phyloP scores from a whole-genome alignment of 2,113 vertebrate genomes.

The Copsychus sechellarum region DNA sequence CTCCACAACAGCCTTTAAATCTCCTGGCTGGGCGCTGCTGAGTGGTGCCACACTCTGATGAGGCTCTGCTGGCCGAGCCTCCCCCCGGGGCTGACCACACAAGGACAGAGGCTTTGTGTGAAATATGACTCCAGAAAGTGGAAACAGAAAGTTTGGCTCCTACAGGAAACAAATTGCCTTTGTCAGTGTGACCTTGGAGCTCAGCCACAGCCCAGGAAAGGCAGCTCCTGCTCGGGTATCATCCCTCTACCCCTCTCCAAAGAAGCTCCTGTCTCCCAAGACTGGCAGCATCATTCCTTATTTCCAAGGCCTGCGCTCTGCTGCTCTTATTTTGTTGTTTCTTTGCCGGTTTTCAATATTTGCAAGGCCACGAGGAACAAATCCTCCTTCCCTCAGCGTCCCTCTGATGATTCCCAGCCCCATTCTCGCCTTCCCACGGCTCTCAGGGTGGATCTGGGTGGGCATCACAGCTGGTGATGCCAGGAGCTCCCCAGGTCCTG shows the following conservation, averaged over 20 bases:
- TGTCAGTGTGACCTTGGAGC: slow-evolving; percentile 9
- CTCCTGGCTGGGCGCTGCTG: not conserved
- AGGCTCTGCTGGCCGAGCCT: not conserved
- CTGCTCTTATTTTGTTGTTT: not conserved
- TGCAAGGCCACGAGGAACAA: not conserved
- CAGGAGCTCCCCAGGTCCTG: fast-evolving
- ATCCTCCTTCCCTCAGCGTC: not conserved
- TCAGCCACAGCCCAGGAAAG: not conserved
- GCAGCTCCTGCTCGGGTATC: not conserved
- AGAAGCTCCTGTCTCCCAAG: not conserved
- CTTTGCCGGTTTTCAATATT: not conserved
- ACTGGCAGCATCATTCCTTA: not conserved
- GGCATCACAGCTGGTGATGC: fast-evolving
- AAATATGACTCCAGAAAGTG: not conserved
- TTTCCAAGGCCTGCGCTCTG: not conserved
- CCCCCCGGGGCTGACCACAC: fast-evolving
- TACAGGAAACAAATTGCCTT: not conserved
- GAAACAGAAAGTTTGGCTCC: not conserved
- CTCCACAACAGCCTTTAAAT: not conserved
- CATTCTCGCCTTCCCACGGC: fast-evolving
- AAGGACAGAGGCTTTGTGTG: not conserved
- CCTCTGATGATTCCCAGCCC: not conserved
- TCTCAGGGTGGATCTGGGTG: not conserved
- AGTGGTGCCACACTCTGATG: not conserved
- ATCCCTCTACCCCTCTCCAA: not conserved